Conservation (phyloP, 1,140 invertebrate species). For the Meloidogyne floridensis region DNA sequence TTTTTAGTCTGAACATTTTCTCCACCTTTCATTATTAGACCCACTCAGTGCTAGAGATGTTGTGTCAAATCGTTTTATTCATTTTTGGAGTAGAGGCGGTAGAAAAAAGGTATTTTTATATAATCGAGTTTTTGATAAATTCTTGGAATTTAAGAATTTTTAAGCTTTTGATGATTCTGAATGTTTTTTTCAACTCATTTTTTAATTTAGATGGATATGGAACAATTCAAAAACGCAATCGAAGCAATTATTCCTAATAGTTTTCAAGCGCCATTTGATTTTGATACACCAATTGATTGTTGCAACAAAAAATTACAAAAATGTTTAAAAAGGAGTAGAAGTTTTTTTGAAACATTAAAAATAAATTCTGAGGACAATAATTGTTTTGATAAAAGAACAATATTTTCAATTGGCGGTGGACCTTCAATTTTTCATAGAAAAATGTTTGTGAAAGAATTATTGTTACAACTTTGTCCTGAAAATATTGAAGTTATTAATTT, state of each 20-base stretch:
- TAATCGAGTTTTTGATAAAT: not conserved
- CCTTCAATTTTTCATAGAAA: conserved; percentile 2
- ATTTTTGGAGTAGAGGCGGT: not conserved
- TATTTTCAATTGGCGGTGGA: not conserved
- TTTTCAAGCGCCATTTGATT: not conserved
- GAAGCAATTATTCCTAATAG: not conserved
- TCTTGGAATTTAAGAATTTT: not conserved
- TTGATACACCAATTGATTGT: not conserved
- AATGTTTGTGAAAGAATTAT: not conserved
- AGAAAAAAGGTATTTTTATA: not conserved
- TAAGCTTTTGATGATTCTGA: not conserved
- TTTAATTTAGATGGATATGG: not conserved
- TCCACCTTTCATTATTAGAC: not conserved
- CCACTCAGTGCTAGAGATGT: not conserved
- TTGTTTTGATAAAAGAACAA: not conserved
- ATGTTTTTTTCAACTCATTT: too few species aligned
- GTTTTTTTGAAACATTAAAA: not conserved
- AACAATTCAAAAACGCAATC: not conserved
- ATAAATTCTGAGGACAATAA: not conserved
- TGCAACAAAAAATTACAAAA: not conserved
- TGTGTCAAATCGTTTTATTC: conserved; percentile 8
- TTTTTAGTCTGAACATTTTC: not conserved
- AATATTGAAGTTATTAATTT: not conserved
- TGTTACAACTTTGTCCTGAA: not conserved
- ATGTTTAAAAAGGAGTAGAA: not conserved